Evolutionary conservation across 2,797 vertebrate species (phyloP).

Genomic region (Uromys caudimaculatus): DNA sequence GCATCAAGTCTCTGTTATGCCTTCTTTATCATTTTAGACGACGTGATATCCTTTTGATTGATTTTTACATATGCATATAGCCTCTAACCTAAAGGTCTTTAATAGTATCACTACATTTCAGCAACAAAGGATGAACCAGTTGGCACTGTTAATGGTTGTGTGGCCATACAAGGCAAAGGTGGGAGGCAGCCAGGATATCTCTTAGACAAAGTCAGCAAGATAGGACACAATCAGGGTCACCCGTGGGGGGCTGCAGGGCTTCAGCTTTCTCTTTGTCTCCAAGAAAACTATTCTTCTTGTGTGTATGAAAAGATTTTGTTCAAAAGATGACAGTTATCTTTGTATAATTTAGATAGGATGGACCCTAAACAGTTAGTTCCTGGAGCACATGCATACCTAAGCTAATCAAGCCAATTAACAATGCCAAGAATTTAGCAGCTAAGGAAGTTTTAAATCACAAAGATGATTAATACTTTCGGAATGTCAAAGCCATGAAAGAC

Average conservation of each 20-base stretch:
- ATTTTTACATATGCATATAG: neutral
- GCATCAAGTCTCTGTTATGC: neutral
- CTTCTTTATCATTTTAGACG: neutral
- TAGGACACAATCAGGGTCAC: neutral
- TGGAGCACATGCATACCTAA: neutral
- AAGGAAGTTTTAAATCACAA: neutral
- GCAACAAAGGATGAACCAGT: neutral
- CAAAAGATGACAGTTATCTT: neutral
- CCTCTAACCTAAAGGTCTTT: slow-evolving; percentile 29
- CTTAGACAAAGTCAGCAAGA: neutral
- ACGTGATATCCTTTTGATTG: neutral
- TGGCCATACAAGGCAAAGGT: neutral
- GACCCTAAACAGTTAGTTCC: neutral
- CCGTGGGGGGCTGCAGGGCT: rapidly evolving
- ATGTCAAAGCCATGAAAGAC: neutral
- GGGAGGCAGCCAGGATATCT: neutral
- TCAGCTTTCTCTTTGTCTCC: neutral
- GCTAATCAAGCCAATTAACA: neutral
- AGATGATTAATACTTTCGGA: neutral
- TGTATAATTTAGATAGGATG: neutral
- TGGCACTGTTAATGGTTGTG: neutral
- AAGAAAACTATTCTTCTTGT: neutral
- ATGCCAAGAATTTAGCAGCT: neutral
- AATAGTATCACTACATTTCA: neutral
- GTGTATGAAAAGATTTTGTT: neutral